These are phyloP conservation scores for Adelosebastes latens DNA, from an alignment of 2,797 vertebrate genomes.

Conservation along the genomic window DNA sequence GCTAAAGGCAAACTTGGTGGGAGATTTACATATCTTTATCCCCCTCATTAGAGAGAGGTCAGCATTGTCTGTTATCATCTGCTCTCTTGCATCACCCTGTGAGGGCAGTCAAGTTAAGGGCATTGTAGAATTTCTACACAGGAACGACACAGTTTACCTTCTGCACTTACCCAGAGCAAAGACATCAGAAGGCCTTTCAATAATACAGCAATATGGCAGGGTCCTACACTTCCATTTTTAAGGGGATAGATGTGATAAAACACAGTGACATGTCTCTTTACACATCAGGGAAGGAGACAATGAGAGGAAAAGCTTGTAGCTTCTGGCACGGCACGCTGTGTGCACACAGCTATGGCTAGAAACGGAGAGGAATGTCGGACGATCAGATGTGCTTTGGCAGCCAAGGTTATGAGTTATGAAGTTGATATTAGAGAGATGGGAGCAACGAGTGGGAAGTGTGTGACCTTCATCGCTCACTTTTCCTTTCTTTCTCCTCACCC, in stretches of 20 bases:
- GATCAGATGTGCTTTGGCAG: constrained; percentile 42
- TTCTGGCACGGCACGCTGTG: constrained; percentile 40
- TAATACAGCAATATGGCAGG: constrained; percentile 38
- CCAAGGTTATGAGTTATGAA: constrained; percentile 66
- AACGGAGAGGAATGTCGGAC: constrained; percentile 38
- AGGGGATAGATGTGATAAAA: constrained; percentile 58
- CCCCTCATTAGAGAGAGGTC: constrained; percentile 58
- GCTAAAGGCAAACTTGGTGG: constrained; percentile 24
- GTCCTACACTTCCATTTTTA: constrained; percentile 45
- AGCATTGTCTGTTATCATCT: constrained; percentile 31
- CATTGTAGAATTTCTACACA: background rate
- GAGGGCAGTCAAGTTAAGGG: constrained; percentile 39
- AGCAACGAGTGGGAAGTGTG: constrained; percentile 53
- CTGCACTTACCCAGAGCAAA: constrained; percentile 20
- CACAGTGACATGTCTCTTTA: constrained; percentile 46
- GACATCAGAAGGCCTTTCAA: constrained; percentile 38
- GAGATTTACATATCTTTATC: constrained; percentile 50
- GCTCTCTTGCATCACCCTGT: constrained; percentile 21
- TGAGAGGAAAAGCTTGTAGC: constrained; percentile 48
- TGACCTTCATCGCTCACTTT: constrained; percentile 72
- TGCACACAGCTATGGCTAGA: constrained; percentile 30
- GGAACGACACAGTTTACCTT: constrained; percentile 11
- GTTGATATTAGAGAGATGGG: constrained; percentile 53
- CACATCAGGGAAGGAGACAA: constrained; percentile 47
- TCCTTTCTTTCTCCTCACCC: constrained; percentile 30